A percentile compares a stretch with the other conserved stretches of the same genome.
phyloP scores from a whole-genome alignment of 2,797 vertebrate genomes.

The Pseudochirops corinnae region DNA sequence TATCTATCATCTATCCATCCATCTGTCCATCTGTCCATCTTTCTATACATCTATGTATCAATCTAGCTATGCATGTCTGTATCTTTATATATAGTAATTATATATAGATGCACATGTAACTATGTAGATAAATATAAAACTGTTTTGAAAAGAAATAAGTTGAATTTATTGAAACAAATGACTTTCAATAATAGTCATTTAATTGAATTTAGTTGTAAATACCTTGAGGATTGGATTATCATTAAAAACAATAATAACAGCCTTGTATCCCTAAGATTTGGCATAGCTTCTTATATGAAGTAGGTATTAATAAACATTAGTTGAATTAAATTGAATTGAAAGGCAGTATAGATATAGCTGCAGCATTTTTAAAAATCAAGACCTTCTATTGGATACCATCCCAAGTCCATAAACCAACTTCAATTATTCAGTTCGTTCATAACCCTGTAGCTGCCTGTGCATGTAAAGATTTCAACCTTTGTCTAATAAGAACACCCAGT shows the following conservation, averaged over 20 bases:
- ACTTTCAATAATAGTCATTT: neutral
- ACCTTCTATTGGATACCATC: neutral
- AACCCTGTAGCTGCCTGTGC: neutral
- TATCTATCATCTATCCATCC: no score
- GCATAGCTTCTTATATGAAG: neutral
- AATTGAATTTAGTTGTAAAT: neutral
- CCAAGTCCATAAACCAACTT: neutral
- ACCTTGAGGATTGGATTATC: neutral
- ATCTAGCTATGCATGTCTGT: neutral
- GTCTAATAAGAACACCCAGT: neutral
- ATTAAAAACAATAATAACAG: neutral
- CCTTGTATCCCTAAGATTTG: neutral
- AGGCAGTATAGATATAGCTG: neutral
- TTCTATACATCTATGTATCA: neutral
- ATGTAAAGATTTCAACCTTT: neutral
- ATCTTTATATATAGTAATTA: neutral
- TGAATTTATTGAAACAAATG: neutral
- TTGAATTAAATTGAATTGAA: neutral
- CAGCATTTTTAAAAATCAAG: neutral
- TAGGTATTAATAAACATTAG: neutral
- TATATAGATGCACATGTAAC: neutral
- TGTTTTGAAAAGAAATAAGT: neutral
- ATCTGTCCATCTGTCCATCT: neutral
- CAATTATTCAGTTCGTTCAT: neutral
- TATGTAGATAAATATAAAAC: neutral